Evolutionary conservation across 2,113 vertebrate species (phyloP), one percentile per base, ranked within the genome.

Genomic region (Acanthochromis polyacanthus): DNA sequence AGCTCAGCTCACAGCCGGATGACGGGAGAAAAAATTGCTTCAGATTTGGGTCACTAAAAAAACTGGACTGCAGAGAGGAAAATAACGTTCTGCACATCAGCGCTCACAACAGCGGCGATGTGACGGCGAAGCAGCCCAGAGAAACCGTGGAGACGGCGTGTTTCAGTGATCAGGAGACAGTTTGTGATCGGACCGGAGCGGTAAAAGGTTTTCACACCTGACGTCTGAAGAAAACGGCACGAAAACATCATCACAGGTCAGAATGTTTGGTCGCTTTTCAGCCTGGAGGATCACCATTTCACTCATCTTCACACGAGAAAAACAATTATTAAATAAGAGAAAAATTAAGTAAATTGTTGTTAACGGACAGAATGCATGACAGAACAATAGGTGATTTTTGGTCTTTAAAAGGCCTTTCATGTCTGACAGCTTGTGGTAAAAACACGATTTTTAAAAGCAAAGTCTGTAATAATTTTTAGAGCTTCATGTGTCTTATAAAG

Each of bases 11-110:
- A 76, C 77, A 84, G 82, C 50, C 14, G 80, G 50, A 76, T 68
- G 83, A 86, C 81, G 84, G 85, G 66, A 82, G 9, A 15, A 43
- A 75, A 79, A 87, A 79, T 11, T 64, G 56, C 48, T 68, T 75
- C 58, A 75, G 71, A 91, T 90, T 78, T 88, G 82, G 90, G 86
- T 91, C 87, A 87, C 63, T 23, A 19, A 65, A 81, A 64, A 48
- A 30, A 40, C 46, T 69, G 64, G 63, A 69, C 64, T 5, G 74
- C 68, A 65, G 71, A 1, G 74, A 76, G 38, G 67, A 80, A 82
- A 88, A 88, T 70, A 79, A 69, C 51, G 81, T 82, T 81, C 62
- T 69, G 61, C 51, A 8, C 16, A 65, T 77, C 75, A 25, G 17
- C 22, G 75, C 19, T 71, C 28, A 60, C 10, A 53, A 48, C 12